These are phyloP conservation scores for Atherinomorus stipes DNA, from an alignment of 2,113 vertebrate species.

Conservation along the genomic window DNA sequence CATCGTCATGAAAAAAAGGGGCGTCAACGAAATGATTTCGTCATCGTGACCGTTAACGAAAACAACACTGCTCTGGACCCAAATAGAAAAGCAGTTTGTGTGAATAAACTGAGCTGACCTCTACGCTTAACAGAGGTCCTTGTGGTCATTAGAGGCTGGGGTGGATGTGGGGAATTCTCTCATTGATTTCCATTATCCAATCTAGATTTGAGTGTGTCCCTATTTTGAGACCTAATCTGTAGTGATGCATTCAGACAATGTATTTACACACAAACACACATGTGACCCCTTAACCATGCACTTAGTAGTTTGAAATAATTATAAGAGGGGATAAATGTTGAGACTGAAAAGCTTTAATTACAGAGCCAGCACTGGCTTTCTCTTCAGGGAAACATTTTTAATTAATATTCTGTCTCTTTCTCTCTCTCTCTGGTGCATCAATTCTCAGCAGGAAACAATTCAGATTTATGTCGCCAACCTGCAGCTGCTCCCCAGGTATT, in stretches of 20 bases:
- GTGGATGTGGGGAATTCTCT: constrained; percentile 34
- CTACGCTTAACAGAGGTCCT: background rate
- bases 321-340: constrained; percentile 73
- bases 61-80: background rate
- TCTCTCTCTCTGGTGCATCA: background rate
- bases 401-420: constrained; percentile 74
- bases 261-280: constrained; percentile 15
- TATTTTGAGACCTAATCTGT: constrained; percentile 47
- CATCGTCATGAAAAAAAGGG: no score
- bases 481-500: constrained; percentile 43
- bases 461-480: constrained; percentile 37
- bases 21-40: no score
- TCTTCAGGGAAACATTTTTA: constrained; percentile 77
- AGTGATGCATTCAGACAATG: constrained; percentile 44
- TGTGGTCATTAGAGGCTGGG: constrained; percentile 17
- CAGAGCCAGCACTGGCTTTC: constrained; percentile 44
- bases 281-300: constrained; percentile 43
- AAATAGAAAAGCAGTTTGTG: constrained; percentile 16
- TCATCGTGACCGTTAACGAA: no score
- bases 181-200: constrained; percentile 44
- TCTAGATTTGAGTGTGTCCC: constrained; percentile 31
- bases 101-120: constrained; percentile 16
- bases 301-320: constrained; percentile 76
- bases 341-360: constrained; percentile 79
- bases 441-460: constrained; percentile 22